Percentiles rank a stretch among this genome's conserved stretches.
Conservation (phyloP, 2,797 vertebrate species). For the Pyrocephalus nanus region DNA sequence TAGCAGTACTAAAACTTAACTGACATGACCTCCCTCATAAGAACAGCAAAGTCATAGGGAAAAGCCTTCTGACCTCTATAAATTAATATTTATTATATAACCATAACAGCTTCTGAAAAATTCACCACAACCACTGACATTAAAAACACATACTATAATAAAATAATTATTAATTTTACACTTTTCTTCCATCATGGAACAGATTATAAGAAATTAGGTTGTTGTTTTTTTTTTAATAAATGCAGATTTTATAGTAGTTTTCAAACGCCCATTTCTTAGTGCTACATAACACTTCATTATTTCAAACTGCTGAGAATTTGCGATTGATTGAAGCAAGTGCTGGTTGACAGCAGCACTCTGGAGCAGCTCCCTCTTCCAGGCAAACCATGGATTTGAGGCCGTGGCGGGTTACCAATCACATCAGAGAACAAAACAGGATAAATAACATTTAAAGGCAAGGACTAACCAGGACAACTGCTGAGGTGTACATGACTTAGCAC, state of each 20-base stretch:
- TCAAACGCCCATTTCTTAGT: not conserved
- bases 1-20: not conserved
- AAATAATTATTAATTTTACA: not conserved
- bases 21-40: not conserved
- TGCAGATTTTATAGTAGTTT: not conserved
- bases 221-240: not conserved
- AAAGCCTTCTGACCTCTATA: not conserved
- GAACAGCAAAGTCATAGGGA: not conserved
- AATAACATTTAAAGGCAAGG: not conserved
- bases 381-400: not conserved
- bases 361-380: not conserved
- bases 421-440: not conserved
- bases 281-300: not conserved
- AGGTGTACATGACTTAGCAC: fast-evolving
- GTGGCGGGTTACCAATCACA: not conserved
- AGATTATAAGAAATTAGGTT: not conserved
- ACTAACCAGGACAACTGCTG: not conserved
- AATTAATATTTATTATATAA: not conserved
- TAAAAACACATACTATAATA: not conserved
- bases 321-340: not conserved
- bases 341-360: not conserved
- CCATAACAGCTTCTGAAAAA: not conserved
- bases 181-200: not conserved
- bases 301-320: not conserved
- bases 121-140: not conserved